These are phyloP conservation scores for Struthio camelus DNA, from an alignment of 2,113 vertebrate genomes.

Conservation along the genomic window DNA sequence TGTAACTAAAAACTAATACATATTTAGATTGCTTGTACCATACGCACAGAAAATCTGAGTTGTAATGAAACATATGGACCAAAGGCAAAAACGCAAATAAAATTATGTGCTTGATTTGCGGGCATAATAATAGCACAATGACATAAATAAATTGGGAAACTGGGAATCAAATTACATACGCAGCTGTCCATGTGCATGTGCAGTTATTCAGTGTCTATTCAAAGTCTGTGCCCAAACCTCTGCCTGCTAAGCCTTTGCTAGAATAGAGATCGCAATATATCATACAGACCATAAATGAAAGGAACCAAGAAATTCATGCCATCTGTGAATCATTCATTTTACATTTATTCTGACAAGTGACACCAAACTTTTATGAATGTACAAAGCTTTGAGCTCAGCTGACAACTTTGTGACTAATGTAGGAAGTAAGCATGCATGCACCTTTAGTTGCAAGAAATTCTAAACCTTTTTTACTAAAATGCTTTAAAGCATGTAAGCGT, in stretches of 20 bases:
- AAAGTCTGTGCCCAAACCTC: neutral
- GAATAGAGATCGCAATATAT: neutral
- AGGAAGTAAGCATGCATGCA: neutral
- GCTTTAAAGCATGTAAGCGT: neutral
- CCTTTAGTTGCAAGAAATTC: neutral
- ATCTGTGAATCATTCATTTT: neutral
- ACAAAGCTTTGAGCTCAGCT: neutral
- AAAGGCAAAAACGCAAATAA: neutral
- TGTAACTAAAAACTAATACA: neutral
- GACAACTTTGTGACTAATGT: neutral
- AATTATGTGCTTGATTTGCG: neutral
- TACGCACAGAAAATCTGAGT: neutral
- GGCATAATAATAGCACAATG: neutral
- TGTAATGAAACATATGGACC: neutral
- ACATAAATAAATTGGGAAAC: neutral
- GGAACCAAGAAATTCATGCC: neutral
- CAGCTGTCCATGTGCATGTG: neutral
- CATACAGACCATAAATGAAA: neutral
- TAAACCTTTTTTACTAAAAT: neutral
- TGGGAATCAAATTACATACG: neutral
- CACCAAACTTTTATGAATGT: neutral
- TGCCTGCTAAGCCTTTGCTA: neutral
- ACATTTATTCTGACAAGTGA: neutral
- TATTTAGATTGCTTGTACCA: neutral
- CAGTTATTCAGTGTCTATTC: neutral